These are phyloP conservation scores for Adelphocoris suturalis DNA, from an alignment of 2,888 invertebrate species.

Conservation along the genomic window DNA sequence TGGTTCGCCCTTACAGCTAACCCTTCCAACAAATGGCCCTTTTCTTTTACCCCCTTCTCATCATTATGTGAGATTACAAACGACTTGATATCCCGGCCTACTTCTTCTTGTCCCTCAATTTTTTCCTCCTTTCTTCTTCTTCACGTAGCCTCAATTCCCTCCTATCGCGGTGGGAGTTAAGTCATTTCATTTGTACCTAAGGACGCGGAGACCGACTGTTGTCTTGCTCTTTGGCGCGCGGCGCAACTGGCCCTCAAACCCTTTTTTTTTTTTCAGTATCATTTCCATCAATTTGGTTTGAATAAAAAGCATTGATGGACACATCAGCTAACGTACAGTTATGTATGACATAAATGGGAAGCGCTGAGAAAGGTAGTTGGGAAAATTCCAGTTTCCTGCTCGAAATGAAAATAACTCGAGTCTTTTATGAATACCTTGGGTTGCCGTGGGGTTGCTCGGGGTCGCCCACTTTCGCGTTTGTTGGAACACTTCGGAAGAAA, in stretches of 20 bases:
- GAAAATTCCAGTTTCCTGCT: too few relatives aligned
- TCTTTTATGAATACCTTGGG: too few relatives aligned
- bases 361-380: too few relatives aligned
- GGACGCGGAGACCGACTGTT: conserved; percentile 44
- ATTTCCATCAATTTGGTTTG: neutral
- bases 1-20: conserved; percentile 5
- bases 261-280: neutral
- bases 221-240: conserved; percentile 16
- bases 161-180: neutral
- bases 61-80: conserved; percentile 64
- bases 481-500: too few relatives aligned
- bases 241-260: neutral
- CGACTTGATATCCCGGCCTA: conserved; percentile 56
- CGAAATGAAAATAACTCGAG: too few relatives aligned
- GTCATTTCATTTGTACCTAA: conserved; percentile 33
- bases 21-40: conserved; percentile 61
- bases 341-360: too few relatives aligned
- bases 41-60: conserved; percentile 60
- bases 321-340: neutral
- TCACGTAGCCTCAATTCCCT: neutral
- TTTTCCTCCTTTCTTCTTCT: neutral
- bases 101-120: conserved; percentile 16
- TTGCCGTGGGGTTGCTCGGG: too few relatives aligned
- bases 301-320: neutral
- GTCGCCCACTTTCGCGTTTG: too few relatives aligned